phyloP scores from a whole-genome alignment of 2,797 vertebrate genomes.

The Hirundo rustica region DNA sequence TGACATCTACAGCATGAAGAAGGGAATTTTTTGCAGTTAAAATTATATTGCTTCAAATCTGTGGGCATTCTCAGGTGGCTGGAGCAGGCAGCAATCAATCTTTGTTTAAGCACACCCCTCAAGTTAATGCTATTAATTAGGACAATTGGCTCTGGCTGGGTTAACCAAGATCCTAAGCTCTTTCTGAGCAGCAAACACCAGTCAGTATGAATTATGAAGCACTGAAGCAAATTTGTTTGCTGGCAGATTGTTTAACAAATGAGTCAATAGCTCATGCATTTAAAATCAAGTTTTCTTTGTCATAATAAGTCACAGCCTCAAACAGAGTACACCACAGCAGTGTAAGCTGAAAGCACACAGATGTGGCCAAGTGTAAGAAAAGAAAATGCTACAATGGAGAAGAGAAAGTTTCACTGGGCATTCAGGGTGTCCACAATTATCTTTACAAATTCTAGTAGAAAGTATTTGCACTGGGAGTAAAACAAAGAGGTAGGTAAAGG shows the following conservation, averaged over 20 bases:
- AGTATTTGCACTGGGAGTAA: neutral
- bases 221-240: neutral
- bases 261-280: neutral
- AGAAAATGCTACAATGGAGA: neutral
- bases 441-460: neutral
- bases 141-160: neutral
- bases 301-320: neutral
- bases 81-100: neutral
- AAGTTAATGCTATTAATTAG: neutral
- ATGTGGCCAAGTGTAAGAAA: neutral
- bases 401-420: neutral
- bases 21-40: neutral
- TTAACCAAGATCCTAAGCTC: neutral
- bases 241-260: neutral
- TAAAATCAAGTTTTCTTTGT: neutral
- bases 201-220: neutral
- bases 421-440: neutral
- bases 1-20: neutral
- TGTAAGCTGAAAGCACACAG: neutral
- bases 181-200: neutral
- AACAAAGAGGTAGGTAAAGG: neutral
- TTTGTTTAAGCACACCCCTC: neutral
- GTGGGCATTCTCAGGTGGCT: neutral
- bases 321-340: neutral
- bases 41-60: neutral